Evolutionary conservation across 1,140 invertebrate species (phyloP).

Genomic region (Liolophura sinensis): DNA sequence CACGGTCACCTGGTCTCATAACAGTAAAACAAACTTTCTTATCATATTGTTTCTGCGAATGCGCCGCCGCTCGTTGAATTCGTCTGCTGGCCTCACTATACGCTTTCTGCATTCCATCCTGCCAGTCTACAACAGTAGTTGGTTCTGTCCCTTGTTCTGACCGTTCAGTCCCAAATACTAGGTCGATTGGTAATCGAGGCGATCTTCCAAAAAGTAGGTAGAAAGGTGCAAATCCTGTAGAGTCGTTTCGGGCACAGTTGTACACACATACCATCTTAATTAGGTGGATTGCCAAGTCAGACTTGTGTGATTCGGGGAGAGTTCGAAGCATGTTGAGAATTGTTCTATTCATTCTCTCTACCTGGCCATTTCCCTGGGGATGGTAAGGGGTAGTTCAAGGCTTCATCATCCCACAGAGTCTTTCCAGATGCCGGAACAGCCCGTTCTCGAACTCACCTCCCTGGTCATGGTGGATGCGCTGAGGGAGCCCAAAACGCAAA

Average conservation of each 20-base stretch:
- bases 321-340: slow-evolving; percentile 20
- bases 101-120: neutral
- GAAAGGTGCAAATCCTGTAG: slow-evolving; percentile 14
- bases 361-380: no score
- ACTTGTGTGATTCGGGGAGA: slow-evolving; percentile 10
- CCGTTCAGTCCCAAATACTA: slow-evolving; percentile 7
- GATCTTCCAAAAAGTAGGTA: slow-evolving; percentile 17
- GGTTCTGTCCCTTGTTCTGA: neutral
- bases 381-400: no score
- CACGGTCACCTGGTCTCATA: slow-evolving; percentile 13
- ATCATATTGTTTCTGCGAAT: slow-evolving; percentile 7
- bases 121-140: slow-evolving; percentile 7
- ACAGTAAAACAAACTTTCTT: neutral
- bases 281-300: slow-evolving; percentile 3
- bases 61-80: neutral
- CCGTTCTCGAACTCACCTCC: slow-evolving; percentile 25
- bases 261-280: slow-evolving; percentile 9
- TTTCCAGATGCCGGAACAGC: slow-evolving; percentile 14
- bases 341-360: slow-evolving; percentile 8
- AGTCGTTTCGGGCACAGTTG: slow-evolving; percentile 15
- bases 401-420: neutral
- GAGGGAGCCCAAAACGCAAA: slow-evolving; percentile 19
- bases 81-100: slow-evolving; percentile 8
- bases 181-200: slow-evolving; percentile 14
- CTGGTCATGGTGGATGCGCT: slow-evolving; percentile 22